Evolutionary conservation across 1,140 invertebrate genomes (phyloP).

Genomic region (Teleogryllus occipitalis): DNA sequence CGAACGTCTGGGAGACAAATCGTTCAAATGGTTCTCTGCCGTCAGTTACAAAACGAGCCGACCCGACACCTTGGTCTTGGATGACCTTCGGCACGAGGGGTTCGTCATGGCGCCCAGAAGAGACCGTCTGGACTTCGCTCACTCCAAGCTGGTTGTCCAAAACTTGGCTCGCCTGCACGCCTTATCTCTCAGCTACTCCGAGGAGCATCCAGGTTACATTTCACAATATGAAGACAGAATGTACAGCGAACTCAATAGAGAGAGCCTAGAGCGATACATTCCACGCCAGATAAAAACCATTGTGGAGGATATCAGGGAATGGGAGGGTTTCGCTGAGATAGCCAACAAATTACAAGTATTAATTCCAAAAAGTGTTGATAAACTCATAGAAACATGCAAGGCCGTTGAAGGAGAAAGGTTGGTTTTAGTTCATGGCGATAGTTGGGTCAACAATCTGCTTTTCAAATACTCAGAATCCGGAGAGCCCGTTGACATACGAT

Average conservation of each 20-base stretch:
- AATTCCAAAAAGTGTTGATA: background rate
- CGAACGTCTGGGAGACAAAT: background rate
- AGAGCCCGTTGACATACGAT: constrained; percentile 21
- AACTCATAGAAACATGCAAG: background rate
- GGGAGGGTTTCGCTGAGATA: background rate
- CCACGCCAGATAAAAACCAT: background rate
- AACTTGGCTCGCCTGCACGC: background rate
- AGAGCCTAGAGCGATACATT: background rate
- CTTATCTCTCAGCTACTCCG: background rate
- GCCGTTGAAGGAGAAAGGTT: background rate
- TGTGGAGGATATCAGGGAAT: background rate
- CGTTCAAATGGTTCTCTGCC: constrained; percentile 16
- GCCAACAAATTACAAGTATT: background rate
- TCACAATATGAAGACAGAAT: background rate
- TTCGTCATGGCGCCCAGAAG: background rate
- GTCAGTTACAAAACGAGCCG: constrained; percentile 3
- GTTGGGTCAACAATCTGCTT: constrained; percentile 27
- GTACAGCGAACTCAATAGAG: background rate
- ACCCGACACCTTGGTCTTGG: constrained; percentile 42
- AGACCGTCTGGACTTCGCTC: background rate
- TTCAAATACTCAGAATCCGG: constrained; percentile 22
- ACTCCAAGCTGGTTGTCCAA: background rate
- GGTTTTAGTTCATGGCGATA: constrained; percentile 24
- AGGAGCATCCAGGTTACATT: background rate
- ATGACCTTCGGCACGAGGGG: background rate